Evolutionary conservation across 2,113 vertebrate genomes (phyloP).

Genomic region (Gallinago jamesoni): DNA sequence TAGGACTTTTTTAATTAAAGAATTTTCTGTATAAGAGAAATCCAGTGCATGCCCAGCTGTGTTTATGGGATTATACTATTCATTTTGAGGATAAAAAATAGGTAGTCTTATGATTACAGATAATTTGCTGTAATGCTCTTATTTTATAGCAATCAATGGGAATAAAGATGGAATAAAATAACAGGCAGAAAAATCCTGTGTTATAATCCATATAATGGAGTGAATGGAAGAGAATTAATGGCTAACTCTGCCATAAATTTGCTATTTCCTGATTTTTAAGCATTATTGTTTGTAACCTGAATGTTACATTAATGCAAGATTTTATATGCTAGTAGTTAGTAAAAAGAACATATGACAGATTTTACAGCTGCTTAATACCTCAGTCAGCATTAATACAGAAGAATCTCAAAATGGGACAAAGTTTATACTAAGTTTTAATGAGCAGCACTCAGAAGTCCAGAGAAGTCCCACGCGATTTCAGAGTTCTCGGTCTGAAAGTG

Average conservation of each 20-base stretch:
- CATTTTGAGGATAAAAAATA: constrained; percentile 26
- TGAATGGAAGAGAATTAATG: constrained; percentile 3
- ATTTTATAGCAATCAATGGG: constrained; percentile 22
- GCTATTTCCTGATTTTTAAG: not conserved
- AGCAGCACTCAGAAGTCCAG: not conserved
- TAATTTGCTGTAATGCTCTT: constrained; percentile 46
- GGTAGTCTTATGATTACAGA: constrained; percentile 35
- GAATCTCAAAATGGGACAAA: not conserved
- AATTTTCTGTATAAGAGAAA: not conserved
- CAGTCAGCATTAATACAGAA: not conserved
- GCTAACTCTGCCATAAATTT: not conserved
- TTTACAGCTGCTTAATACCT: not conserved
- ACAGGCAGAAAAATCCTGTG: constrained; percentile 15
- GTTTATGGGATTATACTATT: constrained; percentile 41
- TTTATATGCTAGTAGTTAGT: not conserved
- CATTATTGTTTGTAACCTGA: not conserved
- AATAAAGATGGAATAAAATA: constrained; percentile 37
- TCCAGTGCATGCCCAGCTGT: not conserved
- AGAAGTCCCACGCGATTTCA: not conserved
- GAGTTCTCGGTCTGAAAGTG: not conserved
- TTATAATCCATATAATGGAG: constrained; percentile 28
- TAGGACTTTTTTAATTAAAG: constrained; percentile 49
- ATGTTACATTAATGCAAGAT: not conserved
- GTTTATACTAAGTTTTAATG: not conserved
- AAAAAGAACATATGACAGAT: not conserved